Evolutionary conservation across 2,888 invertebrate genomes (phyloP).

Genomic region (Metopia argyrocephala): DNA sequence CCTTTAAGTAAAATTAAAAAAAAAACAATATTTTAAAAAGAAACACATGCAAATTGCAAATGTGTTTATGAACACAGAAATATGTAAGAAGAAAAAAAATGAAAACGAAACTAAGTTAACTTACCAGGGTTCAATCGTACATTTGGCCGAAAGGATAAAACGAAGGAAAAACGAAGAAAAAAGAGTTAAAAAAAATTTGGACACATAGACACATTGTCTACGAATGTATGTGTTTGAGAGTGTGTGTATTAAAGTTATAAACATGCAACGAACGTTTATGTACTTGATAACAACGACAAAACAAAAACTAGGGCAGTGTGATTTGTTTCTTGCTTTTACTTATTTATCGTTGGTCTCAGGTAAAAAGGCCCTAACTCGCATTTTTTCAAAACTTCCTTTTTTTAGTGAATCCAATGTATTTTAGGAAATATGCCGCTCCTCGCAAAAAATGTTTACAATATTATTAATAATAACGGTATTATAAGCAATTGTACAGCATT

Average conservation of each 20-base stretch:
- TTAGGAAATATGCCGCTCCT: too few relatives aligned
- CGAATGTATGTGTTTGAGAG: constrained; percentile 61
- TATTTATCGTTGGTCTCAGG: too few relatives aligned
- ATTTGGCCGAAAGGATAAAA: constrained; percentile 40
- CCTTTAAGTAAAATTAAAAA: too few relatives aligned
- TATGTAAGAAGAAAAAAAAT: not conserved
- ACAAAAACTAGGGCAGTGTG: constrained; percentile 77
- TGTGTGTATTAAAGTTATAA: constrained; percentile 57
- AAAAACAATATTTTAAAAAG: too few relatives aligned
- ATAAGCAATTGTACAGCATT: too few relatives aligned
- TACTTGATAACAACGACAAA: constrained; percentile 56
- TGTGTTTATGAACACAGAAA: constrained; percentile 29
- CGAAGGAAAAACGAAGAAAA: not conserved
- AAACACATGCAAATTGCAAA: constrained; percentile 3
- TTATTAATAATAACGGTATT: too few relatives aligned
- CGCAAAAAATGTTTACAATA: too few relatives aligned
- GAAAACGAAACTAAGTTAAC: constrained; percentile 4
- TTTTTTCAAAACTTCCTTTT: too few relatives aligned
- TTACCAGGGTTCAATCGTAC: constrained; percentile 47
- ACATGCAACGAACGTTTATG: constrained; percentile 64
- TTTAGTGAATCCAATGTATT: too few relatives aligned
- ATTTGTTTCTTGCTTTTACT: constrained; percentile 68
- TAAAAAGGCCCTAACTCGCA: too few relatives aligned
- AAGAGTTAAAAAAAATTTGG: constrained; percentile 46
- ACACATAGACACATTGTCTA: constrained; percentile 50